These are phyloP conservation scores for Xestoiulus laeticollis DNA, from an alignment of 2,888 invertebrate genomes.

Conservation along the genomic window DNA sequence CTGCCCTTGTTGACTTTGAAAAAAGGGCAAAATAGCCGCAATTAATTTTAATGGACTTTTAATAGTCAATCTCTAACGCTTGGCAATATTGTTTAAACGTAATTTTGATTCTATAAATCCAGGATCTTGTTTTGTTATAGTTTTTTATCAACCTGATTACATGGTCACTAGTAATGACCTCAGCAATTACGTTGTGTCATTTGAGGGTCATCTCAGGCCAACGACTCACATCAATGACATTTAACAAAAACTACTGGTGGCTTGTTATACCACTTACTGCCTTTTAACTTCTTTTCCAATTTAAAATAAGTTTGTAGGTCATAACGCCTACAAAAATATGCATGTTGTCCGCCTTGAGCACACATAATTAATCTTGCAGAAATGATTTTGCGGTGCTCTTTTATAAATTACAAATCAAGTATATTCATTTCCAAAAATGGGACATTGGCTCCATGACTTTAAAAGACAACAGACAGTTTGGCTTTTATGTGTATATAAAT, in stretches of 20 bases:
- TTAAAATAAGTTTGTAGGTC: not conserved
- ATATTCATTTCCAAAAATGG: no score
- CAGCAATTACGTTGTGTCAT: not conserved
- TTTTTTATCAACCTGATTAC: slow-evolving; percentile 31
- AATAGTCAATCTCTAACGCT: not conserved
- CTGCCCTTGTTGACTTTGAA: not conserved
- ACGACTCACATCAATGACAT: not conserved
- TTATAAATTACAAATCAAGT: not conserved
- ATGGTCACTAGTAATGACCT: slow-evolving; percentile 38
- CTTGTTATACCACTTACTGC: not conserved
- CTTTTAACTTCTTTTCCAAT: not conserved
- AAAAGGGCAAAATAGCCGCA: not conserved
- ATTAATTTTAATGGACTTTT: not conserved
- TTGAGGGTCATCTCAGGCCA: slow-evolving; percentile 27
- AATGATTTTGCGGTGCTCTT: not conserved
- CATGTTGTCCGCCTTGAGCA: not conserved
- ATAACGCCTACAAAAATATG: not conserved
- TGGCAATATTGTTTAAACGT: not conserved
- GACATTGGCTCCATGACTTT: no score
- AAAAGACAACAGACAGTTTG: no score
- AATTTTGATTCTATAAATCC: not conserved
- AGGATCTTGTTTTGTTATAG: not conserved
- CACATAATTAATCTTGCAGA: not conserved
- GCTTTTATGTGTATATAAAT: no score
- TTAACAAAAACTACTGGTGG: not conserved